Evolutionary conservation across 2,888 invertebrate species (phyloP).

Genomic region (Stenichneumon culpator): DNA sequence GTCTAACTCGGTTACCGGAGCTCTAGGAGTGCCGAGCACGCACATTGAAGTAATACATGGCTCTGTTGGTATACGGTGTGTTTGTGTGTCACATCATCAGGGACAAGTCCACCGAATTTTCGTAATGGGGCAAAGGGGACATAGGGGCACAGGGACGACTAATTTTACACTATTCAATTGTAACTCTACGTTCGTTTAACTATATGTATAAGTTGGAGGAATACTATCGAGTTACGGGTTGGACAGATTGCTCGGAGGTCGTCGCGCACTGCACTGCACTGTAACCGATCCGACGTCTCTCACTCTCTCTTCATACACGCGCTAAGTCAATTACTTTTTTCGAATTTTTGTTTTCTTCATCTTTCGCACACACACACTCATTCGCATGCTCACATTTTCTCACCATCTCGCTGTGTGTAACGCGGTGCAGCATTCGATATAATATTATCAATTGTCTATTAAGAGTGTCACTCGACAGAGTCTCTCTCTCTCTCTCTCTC

Average conservation of each 20-base stretch:
- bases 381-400: constrained; percentile 51
- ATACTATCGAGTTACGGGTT: constrained; percentile 84
- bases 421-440: constrained; percentile 61
- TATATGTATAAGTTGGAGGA: constrained; percentile 81
- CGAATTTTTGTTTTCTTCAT: constrained; percentile 21
- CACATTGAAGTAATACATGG: constrained; percentile 35
- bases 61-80: background rate
- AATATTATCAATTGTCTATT: constrained; percentile 68
- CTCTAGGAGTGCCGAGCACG: constrained; percentile 12
- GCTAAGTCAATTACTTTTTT: constrained; percentile 19
- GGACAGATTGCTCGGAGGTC: constrained; percentile 83
- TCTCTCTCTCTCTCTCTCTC: constrained; percentile 55
- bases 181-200: constrained; percentile 64
- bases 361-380: constrained; percentile 31
- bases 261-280: constrained; percentile 71
- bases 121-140: background rate
- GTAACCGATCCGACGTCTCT: constrained; percentile 70
- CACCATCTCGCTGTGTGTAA: constrained; percentile 49
- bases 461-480: constrained; percentile 60
- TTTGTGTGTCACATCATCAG: background rate
- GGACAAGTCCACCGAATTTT: constrained; percentile 4
- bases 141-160: constrained; percentile 69
- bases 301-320: constrained; percentile 49
- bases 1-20: constrained; percentile 23
- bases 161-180: constrained; percentile 82